phyloP scores from a whole-genome alignment of 1,140 invertebrate genomes.

The Meloidogyne floridensis region DNA sequence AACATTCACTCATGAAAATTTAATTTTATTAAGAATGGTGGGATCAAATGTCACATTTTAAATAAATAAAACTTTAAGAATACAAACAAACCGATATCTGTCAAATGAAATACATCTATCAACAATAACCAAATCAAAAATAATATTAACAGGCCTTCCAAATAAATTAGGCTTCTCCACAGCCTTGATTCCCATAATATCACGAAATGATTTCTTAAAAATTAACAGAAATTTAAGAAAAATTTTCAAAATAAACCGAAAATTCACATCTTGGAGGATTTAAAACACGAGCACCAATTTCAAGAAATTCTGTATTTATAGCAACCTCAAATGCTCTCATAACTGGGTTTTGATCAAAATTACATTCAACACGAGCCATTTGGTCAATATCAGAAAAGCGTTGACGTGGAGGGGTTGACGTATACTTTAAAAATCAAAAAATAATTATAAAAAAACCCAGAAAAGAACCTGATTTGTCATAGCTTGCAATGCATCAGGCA shows the following conservation, averaged over 20 bases:
- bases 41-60: too few relatives aligned
- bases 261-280: conserved; percentile 4
- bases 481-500: conserved; percentile 27
- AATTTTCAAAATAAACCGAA: background rate
- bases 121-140: background rate
- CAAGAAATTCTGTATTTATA: background rate
- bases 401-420: background rate
- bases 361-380: background rate
- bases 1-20: too few relatives aligned
- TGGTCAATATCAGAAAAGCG: background rate
- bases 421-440: background rate
- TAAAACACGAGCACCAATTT: conserved; percentile 15
- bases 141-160: background rate
- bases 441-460: background rate
- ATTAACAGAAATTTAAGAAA: background rate
- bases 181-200: background rate
- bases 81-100: background rate
- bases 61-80: too few relatives aligned
- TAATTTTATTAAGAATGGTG: too few relatives aligned
- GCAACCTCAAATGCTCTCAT: background rate
- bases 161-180: background rate
- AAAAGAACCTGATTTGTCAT: conserved; percentile 16
- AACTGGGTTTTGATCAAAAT: background rate
- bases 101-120: background rate
- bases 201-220: background rate